Conservation (phyloP, 2,888 invertebrate genomes). For the Xestia ashworthii region DNA sequence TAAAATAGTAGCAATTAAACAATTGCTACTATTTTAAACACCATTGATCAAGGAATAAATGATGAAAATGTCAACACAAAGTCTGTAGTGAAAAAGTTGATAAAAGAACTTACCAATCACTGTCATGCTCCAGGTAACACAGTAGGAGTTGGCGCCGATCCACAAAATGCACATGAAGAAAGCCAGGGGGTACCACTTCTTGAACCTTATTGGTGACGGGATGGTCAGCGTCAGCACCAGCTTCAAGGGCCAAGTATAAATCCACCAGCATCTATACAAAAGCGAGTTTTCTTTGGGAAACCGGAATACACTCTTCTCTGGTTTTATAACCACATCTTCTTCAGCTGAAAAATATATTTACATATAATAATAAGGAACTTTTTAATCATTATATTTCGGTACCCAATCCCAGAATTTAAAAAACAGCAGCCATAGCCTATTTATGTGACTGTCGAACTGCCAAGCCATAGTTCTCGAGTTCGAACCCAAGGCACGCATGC, state of each 20-base stretch:
- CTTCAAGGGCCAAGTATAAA: conserved; percentile 93
- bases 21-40: no score
- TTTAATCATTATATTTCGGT: not conserved
- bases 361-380: not conserved
- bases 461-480: no score
- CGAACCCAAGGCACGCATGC: no score
- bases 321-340: conserved; percentile 63
- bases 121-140: conserved; percentile 98
- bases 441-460: no score
- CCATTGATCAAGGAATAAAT: not conserved
- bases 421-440: no score
- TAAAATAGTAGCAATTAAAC: not conserved
- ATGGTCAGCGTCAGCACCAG: conserved; percentile 92
- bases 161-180: conserved; percentile 97
- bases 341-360: conserved; percentile 56
- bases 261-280: conserved; percentile 90
- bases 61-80: not conserved
- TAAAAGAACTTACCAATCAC: conserved; percentile 92
- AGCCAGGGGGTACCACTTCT: conserved; percentile 93
- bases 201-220: conserved; percentile 92
- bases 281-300: conserved; percentile 82
- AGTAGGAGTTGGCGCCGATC: conserved; percentile 96
- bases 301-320: conserved; percentile 82
- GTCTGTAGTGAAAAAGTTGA: not conserved
- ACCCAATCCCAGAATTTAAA: not conserved